Evolutionary conservation across 2,797 vertebrate genomes (phyloP).

Genomic region (Cheirogaleus major): DNA sequence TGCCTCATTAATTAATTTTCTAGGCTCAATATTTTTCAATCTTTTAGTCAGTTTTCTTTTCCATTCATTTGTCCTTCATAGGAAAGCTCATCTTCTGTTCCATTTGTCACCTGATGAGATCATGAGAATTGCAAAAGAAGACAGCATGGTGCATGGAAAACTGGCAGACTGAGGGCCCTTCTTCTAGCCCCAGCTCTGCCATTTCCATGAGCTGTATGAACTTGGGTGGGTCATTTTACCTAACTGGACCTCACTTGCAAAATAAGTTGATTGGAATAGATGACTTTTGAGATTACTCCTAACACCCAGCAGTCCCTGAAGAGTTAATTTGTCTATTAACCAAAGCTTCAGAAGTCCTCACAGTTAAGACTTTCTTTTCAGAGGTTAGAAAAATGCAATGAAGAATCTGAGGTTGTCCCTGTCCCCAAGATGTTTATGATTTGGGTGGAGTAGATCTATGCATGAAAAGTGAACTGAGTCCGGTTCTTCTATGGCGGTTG

Average conservation of each 20-base stretch:
- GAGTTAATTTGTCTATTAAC: not conserved
- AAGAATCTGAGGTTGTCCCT: not conserved
- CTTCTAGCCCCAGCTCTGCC: not conserved
- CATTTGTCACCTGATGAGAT: not conserved
- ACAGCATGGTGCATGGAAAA: not conserved
- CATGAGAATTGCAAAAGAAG: not conserved
- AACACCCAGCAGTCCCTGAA: not conserved
- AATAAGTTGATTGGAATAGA: not conserved
- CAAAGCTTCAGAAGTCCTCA: not conserved
- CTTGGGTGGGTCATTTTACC: not conserved
- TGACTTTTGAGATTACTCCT: not conserved
- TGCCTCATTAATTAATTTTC: not conserved
- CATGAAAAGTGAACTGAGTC: not conserved
- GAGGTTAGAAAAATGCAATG: not conserved
- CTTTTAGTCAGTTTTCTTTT: not conserved
- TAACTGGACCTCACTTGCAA: not conserved
- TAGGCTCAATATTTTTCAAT: not conserved
- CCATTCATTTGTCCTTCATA: not conserved
- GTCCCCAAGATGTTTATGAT: not conserved
- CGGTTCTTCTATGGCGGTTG: not conserved
- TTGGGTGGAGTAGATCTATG: not conserved
- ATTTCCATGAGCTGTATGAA: not conserved
- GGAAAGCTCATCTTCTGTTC: not conserved
- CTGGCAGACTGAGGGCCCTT: fast-evolving
- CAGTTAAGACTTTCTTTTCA: not conserved